Percentiles rank a stretch among this genome's conserved stretches.
These are phyloP conservation scores for Montifringilla adamsi DNA, from an alignment of 2,113 vertebrate species.

Conservation along the genomic window DNA sequence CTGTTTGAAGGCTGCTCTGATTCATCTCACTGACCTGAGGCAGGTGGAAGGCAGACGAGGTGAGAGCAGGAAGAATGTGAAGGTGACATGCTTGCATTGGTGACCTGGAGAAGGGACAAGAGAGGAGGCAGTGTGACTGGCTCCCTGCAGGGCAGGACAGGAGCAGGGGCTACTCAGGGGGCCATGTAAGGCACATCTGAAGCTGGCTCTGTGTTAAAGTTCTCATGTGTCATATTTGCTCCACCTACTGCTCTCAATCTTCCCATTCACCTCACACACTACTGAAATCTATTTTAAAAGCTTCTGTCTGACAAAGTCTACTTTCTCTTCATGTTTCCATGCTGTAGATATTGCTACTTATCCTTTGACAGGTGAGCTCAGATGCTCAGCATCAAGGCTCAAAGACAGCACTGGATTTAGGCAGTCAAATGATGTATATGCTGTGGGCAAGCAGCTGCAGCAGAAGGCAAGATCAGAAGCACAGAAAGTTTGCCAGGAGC, in stretches of 20 bases:
- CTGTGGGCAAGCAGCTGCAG: background rate
- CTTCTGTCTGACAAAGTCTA: background rate
- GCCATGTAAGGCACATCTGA: background rate
- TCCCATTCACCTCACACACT: background rate
- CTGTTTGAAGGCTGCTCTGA: background rate
- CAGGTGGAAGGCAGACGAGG: background rate
- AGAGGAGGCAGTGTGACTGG: background rate
- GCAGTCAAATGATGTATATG: background rate
- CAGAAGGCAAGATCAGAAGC: background rate
- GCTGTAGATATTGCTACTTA: background rate
- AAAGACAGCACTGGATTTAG: background rate
- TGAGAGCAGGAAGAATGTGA: background rate
- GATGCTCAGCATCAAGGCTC: background rate
- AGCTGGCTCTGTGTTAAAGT: background rate
- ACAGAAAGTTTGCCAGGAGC: background rate
- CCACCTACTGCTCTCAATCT: background rate
- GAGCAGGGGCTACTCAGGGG: background rate
- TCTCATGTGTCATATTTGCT: background rate
- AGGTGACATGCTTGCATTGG: background rate
- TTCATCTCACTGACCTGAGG: background rate
- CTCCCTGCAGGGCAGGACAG: background rate
- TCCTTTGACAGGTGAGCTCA: background rate
- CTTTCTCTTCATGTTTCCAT: background rate
- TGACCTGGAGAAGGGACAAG: background rate
- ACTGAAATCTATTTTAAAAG: background rate